Evolutionary conservation across 1,140 invertebrate species (phyloP).

Genomic region (Aphis craccivora): DNA sequence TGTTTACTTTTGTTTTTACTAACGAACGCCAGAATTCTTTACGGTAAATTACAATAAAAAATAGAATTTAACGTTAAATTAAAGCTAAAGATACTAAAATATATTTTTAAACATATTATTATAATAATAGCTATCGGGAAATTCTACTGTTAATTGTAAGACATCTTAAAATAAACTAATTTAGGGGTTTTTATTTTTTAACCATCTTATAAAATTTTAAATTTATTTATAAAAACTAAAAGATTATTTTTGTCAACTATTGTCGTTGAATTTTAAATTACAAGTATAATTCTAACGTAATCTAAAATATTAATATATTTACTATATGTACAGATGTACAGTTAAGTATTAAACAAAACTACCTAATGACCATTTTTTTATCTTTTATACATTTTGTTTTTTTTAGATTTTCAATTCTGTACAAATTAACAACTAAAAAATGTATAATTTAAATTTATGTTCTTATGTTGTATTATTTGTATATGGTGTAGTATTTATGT

Average conservation of each 20-base stretch:
- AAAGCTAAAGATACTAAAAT: background rate
- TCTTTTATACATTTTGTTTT: background rate
- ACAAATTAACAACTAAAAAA: background rate
- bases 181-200: background rate
- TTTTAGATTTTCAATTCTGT: background rate
- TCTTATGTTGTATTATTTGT: background rate
- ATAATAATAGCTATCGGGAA: background rate
- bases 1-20: slow-evolving; percentile 25
- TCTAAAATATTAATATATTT: background rate
- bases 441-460: background rate
- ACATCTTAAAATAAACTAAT: background rate
- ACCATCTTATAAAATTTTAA: background rate
- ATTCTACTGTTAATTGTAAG: background rate
- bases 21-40: background rate
- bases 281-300: background rate
- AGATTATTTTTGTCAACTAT: background rate
- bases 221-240: background rate
- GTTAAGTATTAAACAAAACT: background rate
- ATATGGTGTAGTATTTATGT: too few species aligned
- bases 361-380: background rate
- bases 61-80: slow-evolving; percentile 39
- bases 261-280: background rate
- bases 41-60: slow-evolving; percentile 46
- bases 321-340: too few species aligned
- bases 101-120: background rate